Evolutionary conservation across 2,888 invertebrate species (phyloP).

Genomic region (Carpatolechia fugitivella): DNA sequence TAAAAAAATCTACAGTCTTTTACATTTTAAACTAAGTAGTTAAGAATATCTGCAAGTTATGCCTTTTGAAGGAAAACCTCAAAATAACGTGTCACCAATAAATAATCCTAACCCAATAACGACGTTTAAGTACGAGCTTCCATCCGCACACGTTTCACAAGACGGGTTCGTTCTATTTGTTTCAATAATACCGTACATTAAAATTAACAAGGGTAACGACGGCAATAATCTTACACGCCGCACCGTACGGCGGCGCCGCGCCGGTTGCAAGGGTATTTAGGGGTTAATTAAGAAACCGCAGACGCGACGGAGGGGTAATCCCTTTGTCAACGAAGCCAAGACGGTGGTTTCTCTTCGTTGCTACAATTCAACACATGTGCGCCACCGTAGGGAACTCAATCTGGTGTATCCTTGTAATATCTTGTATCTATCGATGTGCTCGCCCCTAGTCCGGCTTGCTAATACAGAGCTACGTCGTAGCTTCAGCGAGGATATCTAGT

Average conservation of each 20-base stretch:
- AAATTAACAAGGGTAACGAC: slow-evolving; percentile 69
- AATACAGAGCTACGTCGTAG: slow-evolving; percentile 6
- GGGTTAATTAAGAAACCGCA: slow-evolving; percentile 78
- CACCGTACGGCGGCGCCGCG: slow-evolving; percentile 45
- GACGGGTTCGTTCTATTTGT: slow-evolving; percentile 51
- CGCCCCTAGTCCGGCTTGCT: slow-evolving; percentile 2
- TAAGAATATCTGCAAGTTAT: no score
- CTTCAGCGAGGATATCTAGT: neutral
- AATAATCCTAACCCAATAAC: neutral
- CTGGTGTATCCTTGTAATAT: slow-evolving; percentile 21
- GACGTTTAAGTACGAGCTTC: neutral
- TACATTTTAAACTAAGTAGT: no score
- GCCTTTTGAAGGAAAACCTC: neutral
- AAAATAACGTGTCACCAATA: neutral
- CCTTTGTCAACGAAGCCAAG: slow-evolving; percentile 70
- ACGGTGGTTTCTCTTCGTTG: slow-evolving; percentile 37
- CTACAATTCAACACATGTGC: slow-evolving; percentile 27
- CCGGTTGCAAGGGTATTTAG: slow-evolving; percentile 65
- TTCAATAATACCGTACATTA: slow-evolving; percentile 69
- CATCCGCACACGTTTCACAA: slow-evolving; percentile 9
- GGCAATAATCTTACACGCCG: slow-evolving; percentile 69
- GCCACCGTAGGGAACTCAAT: slow-evolving; percentile 43
- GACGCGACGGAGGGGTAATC: slow-evolving; percentile 61
- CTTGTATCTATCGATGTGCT: neutral
- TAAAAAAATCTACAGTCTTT: no score